Conservation (phyloP, 2,113 vertebrate species). For the Upupa epops region DNA sequence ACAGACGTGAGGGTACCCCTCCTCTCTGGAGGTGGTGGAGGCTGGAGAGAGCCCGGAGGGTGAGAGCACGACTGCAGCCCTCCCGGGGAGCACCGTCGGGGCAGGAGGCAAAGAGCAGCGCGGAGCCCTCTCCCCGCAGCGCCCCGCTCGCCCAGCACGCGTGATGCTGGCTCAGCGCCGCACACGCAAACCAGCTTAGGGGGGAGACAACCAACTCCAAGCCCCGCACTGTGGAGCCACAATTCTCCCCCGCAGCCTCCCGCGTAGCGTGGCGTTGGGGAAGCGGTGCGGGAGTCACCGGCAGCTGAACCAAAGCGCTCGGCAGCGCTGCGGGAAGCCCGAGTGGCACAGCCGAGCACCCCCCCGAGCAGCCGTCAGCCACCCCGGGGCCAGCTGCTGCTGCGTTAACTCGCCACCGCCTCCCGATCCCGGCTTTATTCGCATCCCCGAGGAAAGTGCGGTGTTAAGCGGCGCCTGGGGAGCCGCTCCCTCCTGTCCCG, state of each 20-base stretch:
- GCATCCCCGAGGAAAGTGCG: neutral
- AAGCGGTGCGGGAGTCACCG: slow-evolving; percentile 42
- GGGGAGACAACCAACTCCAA: neutral
- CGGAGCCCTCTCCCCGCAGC: slow-evolving; percentile 33
- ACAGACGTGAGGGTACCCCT: fast-evolving
- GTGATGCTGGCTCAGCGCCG: slow-evolving; percentile 18
- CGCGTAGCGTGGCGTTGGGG: slow-evolving; percentile 40
- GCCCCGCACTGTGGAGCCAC: neutral
- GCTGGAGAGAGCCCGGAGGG: fast-evolving
- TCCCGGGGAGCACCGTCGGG: fast-evolving
- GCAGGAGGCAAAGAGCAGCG: neutral
- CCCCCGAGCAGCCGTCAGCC: slow-evolving; percentile 39
- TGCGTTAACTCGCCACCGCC: neutral
- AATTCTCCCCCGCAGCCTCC: slow-evolving; percentile 47
- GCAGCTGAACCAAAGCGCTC: slow-evolving; percentile 44
- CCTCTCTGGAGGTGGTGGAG: fast-evolving
- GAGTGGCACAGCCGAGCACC: slow-evolving; percentile 30
- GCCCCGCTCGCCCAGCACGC: slow-evolving; percentile 16
- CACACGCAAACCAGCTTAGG: slow-evolving; percentile 46
- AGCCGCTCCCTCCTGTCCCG: neutral
- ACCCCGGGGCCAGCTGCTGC: slow-evolving; percentile 45
- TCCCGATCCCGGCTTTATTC: neutral
- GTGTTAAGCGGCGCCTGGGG: neutral
- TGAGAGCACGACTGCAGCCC: fast-evolving
- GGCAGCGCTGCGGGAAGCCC: slow-evolving; percentile 31